Evolutionary conservation across 2,797 vertebrate species (phyloP).

Genomic region (Dallia pectoralis): DNA sequence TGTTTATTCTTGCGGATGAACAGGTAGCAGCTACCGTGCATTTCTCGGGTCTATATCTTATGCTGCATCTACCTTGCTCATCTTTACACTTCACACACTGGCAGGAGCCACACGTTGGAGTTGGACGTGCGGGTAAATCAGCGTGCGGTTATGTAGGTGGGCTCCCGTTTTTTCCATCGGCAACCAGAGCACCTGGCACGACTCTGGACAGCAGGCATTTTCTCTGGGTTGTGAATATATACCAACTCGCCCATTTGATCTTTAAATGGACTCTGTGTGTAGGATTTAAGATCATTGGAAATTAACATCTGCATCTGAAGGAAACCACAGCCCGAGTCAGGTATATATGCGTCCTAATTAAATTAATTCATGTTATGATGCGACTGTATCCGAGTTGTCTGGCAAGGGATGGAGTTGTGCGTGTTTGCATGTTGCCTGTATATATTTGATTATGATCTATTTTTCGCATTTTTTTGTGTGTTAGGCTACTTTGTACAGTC

Average conservation of each 20-base stretch:
- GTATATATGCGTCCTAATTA: background rate
- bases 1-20: background rate
- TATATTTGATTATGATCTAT: no score
- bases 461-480: no score
- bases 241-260: background rate
- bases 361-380: background rate
- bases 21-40: background rate
- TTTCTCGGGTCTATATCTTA: background rate
- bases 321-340: background rate
- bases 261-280: background rate
- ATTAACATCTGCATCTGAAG: background rate
- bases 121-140: background rate
- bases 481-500: background rate
- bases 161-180: background rate
- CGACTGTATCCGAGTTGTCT: background rate
- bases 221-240: background rate
- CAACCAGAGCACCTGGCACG: background rate
- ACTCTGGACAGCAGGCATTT: background rate
- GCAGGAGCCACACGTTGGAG: background rate
- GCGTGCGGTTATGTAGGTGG: background rate
- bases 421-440: background rate
- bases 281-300: background rate
- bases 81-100: background rate
- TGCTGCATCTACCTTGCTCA: background rate
- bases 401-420: background rate